Evolutionary conservation across 2,113 vertebrate genomes (phyloP).

Genomic region (Archocentrus centrarchus): DNA sequence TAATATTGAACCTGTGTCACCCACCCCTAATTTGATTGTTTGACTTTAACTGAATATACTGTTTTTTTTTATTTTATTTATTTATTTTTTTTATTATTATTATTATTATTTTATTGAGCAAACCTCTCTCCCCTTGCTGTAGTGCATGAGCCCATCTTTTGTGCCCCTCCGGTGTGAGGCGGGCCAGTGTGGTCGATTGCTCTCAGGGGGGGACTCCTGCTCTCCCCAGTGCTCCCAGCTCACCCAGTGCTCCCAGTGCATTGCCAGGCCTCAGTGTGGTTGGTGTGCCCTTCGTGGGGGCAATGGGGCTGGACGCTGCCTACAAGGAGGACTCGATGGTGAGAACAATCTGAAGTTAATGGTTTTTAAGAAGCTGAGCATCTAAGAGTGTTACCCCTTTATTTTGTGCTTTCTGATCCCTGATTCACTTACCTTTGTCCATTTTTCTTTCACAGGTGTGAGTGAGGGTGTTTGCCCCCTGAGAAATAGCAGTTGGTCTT

Average conservation of each 20-base stretch:
- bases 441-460: conserved; percentile 65
- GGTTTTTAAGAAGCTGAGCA: neutral
- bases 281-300: conserved; percentile 86
- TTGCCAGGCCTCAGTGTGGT: conserved; percentile 89
- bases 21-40: neutral
- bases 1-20: neutral
- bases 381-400: neutral
- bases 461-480: conserved; percentile 73
- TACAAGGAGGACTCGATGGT: conserved; percentile 88
- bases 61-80: too few relatives aligned
- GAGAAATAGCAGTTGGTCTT: conserved; percentile 88
- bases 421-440: neutral
- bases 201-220: conserved; percentile 87
- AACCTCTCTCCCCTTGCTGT: neutral
- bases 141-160: conserved; percentile 93
- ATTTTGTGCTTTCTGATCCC: neutral
- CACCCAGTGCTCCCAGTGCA: conserved; percentile 89
- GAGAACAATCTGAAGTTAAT: conserved; percentile 28
- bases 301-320: conserved; percentile 88
- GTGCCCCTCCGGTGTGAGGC: conserved; percentile 89
- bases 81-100: too few relatives aligned
- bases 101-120: too few relatives aligned
- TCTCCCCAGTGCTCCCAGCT: conserved; percentile 87
- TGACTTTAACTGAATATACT: neutral
- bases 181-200: conserved; percentile 89